Evolutionary conservation across 2,888 invertebrate species (phyloP).

Genomic region (Dynastes maya): DNA sequence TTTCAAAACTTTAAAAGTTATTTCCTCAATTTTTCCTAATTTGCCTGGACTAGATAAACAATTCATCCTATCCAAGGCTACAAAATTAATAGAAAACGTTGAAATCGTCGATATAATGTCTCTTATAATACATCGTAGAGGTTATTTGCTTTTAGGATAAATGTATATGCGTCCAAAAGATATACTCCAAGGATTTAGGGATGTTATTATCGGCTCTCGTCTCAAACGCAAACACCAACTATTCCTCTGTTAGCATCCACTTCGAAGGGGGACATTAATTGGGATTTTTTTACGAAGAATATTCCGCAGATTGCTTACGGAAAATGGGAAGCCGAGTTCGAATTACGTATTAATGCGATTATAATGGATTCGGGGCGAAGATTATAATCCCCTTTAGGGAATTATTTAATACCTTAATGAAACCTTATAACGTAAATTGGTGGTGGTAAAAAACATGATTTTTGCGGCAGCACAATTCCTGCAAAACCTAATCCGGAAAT

Average conservation of each 20-base stretch:
- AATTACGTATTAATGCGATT: slow-evolving; percentile 39
- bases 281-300: slow-evolving; percentile 7
- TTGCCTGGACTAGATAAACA: not conserved
- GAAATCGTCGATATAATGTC: slow-evolving; percentile 8
- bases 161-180: slow-evolving; percentile 1
- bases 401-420: slow-evolving; percentile 33
- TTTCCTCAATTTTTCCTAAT: too few species aligned
- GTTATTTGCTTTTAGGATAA: slow-evolving; percentile 11
- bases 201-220: slow-evolving; percentile 16
- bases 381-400: slow-evolving; percentile 14
- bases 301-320: not conserved
- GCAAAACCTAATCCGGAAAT: not conserved
- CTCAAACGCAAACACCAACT: not conserved
- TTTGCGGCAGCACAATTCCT: not conserved
- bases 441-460: not conserved
- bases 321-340: not conserved
- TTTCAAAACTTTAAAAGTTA: too few species aligned
- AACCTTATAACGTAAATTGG: slow-evolving; percentile 18
- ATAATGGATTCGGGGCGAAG: slow-evolving; percentile 29
- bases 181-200: not conserved
- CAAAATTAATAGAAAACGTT: slow-evolving; percentile 24
- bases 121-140: not conserved
- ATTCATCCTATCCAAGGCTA: not conserved
- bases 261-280: slow-evolving; percentile 24
- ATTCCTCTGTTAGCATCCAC: too few species aligned